Conservation (phyloP, 1,140 invertebrate species). For the Euura saliciscinereae region DNA sequence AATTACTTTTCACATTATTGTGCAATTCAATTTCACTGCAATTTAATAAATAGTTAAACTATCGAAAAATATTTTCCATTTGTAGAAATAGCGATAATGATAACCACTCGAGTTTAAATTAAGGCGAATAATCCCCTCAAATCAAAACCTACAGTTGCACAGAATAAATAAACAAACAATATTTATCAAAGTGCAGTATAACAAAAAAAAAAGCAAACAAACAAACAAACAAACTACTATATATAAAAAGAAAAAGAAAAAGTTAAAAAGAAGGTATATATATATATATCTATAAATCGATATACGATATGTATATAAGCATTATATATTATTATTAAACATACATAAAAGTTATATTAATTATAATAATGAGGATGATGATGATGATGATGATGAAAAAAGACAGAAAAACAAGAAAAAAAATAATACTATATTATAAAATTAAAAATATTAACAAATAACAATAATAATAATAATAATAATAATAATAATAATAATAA, state of each 20-base stretch:
- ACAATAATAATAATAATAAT: conserved; percentile 19
- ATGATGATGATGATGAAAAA: conserved; percentile 27
- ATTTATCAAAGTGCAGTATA: conserved; percentile 5
- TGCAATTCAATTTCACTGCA: neutral
- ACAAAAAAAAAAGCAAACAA: conserved; percentile 34
- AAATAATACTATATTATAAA: conserved; percentile 27
- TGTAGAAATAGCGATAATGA: neutral
- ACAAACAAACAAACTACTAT: conserved; percentile 56
- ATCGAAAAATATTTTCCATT: neutral
- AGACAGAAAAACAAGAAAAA: conserved; percentile 32
- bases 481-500: conserved; percentile 48
- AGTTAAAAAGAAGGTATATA: conserved; percentile 31
- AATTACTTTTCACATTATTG: neutral
- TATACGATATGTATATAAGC: conserved; percentile 39
- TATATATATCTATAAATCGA: conserved; percentile 40
- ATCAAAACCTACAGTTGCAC: conserved; percentile 59
- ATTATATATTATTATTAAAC: conserved; percentile 41
- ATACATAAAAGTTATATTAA: conserved; percentile 35
- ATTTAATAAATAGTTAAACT: neutral
- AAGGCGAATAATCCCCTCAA: conserved; percentile 45
- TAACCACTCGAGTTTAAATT: neutral
- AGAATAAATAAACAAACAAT: conserved; percentile 38
- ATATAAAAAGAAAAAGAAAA: conserved; percentile 37
- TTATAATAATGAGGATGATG: conserved; percentile 44
- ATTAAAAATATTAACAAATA: conserved; percentile 17